Conservation (phyloP, 2,888 invertebrate species). For the Bombylius major region DNA sequence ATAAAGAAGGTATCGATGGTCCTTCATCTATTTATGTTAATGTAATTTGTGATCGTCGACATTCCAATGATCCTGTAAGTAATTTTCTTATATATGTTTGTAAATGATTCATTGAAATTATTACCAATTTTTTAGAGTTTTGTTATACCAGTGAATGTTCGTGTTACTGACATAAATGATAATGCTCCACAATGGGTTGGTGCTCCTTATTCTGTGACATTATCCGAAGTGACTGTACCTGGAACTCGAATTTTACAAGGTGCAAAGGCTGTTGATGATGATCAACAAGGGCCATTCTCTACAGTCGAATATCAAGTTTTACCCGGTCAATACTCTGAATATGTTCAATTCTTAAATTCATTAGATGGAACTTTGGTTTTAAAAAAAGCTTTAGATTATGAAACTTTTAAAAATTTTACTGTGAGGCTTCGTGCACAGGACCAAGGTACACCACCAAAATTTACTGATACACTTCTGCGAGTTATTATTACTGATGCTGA, state of each 20-base stretch:
- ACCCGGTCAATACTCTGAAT: conserved; percentile 66
- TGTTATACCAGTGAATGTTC: conserved; percentile 36
- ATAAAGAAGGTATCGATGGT: conserved; percentile 72
- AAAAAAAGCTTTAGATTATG: conserved; percentile 70
- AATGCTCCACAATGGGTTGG: conserved; percentile 74
- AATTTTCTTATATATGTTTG: not conserved
- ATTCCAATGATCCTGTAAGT: conserved; percentile 63
- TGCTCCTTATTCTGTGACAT: conserved; percentile 67
- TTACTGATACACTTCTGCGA: conserved; percentile 58
- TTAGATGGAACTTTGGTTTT: conserved; percentile 73
- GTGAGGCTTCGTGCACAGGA: conserved; percentile 64
- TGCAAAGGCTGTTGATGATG: conserved; percentile 66
- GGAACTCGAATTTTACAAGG: conserved; percentile 64
- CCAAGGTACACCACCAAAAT: conserved; percentile 66
- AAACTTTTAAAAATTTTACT: conserved; percentile 63
- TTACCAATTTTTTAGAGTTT: conserved; percentile 25
- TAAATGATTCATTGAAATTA: not conserved
- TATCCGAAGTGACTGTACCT: conserved; percentile 66
- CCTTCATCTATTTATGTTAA: conserved; percentile 78
- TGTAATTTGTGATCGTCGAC: conserved; percentile 69
- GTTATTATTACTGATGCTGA: conserved; percentile 79
- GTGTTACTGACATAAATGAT: conserved; percentile 85
- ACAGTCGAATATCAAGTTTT: conserved; percentile 71
- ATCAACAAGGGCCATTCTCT: conserved; percentile 79
- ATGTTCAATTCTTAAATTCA: conserved; percentile 72